A percentile compares a stretch with the other conserved stretches of the same genome.
Evolutionary conservation across 2,113 vertebrate genomes (phyloP).

Genomic region (Arizona elegans): DNA sequence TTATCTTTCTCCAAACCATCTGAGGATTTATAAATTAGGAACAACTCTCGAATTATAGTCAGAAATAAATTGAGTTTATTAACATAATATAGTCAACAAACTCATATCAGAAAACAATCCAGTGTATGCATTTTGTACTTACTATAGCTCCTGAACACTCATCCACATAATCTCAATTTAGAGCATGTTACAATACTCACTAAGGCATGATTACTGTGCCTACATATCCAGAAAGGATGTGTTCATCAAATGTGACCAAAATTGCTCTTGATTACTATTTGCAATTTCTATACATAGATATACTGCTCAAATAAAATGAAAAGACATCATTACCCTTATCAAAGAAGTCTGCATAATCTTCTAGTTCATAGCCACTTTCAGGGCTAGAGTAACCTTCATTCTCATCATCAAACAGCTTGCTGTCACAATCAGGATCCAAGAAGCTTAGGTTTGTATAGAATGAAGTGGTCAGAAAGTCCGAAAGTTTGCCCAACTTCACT

Average conservation of each 20-base stretch:
- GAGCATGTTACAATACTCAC: not conserved
- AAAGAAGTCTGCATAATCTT: slow-evolving; percentile 62
- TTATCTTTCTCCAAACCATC: not conserved
- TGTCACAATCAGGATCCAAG: slow-evolving; percentile 84
- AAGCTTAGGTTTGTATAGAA: slow-evolving; percentile 93
- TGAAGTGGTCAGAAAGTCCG: slow-evolving; percentile 92
- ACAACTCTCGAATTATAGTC: not conserved
- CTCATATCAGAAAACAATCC: not conserved
- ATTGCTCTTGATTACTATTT: not conserved
- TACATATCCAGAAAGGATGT: not conserved
- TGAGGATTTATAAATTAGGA: not conserved
- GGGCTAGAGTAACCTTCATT: slow-evolving; percentile 71
- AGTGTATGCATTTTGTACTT: not conserved
- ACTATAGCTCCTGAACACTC: not conserved
- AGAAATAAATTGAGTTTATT: not conserved
- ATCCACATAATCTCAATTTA: not conserved
- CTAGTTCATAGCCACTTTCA: slow-evolving; percentile 74
- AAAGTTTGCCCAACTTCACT: slow-evolving; percentile 87
- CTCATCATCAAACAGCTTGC: slow-evolving; percentile 77
- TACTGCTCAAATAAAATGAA: not conserved
- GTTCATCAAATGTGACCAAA: not conserved
- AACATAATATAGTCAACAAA: not conserved
- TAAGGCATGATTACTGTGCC: not conserved
- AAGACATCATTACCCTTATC: slow-evolving; percentile 66
- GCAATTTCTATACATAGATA: not conserved